These are phyloP conservation scores for Salminus brasiliensis DNA, from an alignment of 2,113 vertebrate species.

Conservation along the genomic window DNA sequence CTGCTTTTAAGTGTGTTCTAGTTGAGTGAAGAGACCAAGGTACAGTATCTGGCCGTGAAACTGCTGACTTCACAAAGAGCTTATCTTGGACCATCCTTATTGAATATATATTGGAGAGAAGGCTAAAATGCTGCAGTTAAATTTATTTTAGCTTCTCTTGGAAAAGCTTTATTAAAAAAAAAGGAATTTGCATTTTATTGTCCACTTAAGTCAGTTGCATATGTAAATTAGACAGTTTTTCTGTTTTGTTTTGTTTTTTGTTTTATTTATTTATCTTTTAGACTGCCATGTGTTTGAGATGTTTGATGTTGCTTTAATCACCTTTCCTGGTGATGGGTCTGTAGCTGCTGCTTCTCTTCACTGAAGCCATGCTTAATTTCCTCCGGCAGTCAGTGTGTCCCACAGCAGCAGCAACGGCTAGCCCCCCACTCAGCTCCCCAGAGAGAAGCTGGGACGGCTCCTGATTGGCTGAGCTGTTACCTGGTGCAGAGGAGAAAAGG, in stretches of 20 bases:
- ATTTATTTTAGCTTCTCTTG: background rate
- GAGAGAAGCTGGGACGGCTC: background rate
- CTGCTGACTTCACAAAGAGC: slow-evolving; percentile 36
- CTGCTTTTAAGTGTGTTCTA: background rate
- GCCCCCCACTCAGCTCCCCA: slow-evolving; percentile 12
- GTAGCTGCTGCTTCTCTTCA: background rate
- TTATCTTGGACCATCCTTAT: background rate
- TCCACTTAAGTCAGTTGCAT: background rate
- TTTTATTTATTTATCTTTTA: too few species aligned
- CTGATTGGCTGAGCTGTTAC: slow-evolving; percentile 53
- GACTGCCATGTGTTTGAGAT: background rate
- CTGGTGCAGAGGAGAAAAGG: slow-evolving; percentile 32
- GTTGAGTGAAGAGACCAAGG: background rate
- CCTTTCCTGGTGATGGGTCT: background rate
- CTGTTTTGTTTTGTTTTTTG: background rate
- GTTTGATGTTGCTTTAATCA: background rate
- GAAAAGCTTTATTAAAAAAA: too few species aligned
- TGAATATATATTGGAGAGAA: too few species aligned
- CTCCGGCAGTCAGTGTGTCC: background rate
- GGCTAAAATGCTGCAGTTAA: too few species aligned
- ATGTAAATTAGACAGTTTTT: background rate
- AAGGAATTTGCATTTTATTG: background rate
- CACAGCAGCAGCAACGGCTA: slow-evolving; percentile 1
- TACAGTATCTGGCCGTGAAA: background rate
- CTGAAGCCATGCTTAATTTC: background rate